Base-by-base conservation (phyloP, 2,888 invertebrate species). In the Leptinotarsa juncta region DNA sequence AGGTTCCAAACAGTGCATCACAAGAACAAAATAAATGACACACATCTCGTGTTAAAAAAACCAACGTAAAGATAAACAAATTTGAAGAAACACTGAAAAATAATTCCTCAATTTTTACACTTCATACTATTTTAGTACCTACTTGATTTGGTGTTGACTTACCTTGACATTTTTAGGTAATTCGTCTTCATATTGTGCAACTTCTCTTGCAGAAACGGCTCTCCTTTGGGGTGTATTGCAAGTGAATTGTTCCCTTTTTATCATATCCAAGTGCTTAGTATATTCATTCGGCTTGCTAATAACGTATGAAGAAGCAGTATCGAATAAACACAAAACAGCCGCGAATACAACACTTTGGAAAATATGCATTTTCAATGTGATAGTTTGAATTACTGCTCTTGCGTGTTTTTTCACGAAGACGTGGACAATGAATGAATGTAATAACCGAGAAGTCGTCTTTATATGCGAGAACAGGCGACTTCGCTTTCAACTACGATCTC, bases 151-250 rank as follows among this genome's bases (percentile, higher is more conserved):
- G n/a, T n/a, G 16, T 15, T 51, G n/a, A 57, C 57, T 57, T 15
- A 57, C 57, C 57, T 23, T 57, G 14, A 15, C 20, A 57, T 57
- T 57, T 23, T 57, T 20, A 14, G 23, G 23, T 4, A 23, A 20
- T 14, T 57, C 20, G 15, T 57, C 15, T 57, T 57, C 57, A 20
- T 57, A 10, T 23, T 57, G 23, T 4, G 23, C 20, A 5, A 57
- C 15, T 57, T 57, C 57, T 15, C 15, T 57, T 14, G 57, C 57
- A 23, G 57, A 57, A 20, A 57, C 15, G 57, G 57, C 57, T 57
- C 57, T 57, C 16, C 23, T 12, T 57, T 57, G 57, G 23, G 57
- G 57, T 12, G 12, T 12, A 4, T 23, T 12, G 4, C 57, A 57
- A 12, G 3, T 15, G 15, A 57, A 57, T 2, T 57, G 20, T 14